Evolutionary conservation across 2,113 vertebrate genomes (phyloP).

Genomic region (Notarius lentiginosus): DNA sequence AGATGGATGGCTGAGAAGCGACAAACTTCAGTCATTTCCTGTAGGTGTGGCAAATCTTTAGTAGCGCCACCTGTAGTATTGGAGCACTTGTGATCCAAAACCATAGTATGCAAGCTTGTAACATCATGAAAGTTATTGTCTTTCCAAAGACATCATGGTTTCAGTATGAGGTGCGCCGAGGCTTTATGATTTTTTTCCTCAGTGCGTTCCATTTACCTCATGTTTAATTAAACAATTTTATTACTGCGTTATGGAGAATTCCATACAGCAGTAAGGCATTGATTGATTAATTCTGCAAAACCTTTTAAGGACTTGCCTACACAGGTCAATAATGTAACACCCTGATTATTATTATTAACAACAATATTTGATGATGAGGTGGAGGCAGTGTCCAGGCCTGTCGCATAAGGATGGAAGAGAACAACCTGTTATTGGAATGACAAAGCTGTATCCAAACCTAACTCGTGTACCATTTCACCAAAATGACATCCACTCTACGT

Average conservation of each 20-base stretch:
- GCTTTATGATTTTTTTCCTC: not conserved
- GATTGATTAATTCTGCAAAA: not conserved
- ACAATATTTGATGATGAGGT: not conserved
- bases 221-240: not conserved
- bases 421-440: slow-evolving; percentile 10
- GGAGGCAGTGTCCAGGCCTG: not conserved
- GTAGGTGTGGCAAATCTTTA: not conserved
- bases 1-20: not conserved
- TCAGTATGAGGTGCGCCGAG: not conserved
- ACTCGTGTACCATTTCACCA: not conserved
- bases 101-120: too few relatives aligned
- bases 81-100: not conserved
- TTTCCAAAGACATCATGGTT: not conserved
- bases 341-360: not conserved
- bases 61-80: not conserved
- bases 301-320: not conserved
- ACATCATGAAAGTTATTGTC: not conserved
- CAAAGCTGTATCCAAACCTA: not conserved
- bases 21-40: not conserved
- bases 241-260: not conserved
- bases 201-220: not conserved
- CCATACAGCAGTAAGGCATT: not conserved
- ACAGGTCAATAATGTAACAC: not conserved
- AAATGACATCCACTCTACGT: not conserved
- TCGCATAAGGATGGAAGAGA: not conserved